phyloP scores from a whole-genome alignment of 1,140 invertebrate genomes.

The Trachelipus rathkii region DNA sequence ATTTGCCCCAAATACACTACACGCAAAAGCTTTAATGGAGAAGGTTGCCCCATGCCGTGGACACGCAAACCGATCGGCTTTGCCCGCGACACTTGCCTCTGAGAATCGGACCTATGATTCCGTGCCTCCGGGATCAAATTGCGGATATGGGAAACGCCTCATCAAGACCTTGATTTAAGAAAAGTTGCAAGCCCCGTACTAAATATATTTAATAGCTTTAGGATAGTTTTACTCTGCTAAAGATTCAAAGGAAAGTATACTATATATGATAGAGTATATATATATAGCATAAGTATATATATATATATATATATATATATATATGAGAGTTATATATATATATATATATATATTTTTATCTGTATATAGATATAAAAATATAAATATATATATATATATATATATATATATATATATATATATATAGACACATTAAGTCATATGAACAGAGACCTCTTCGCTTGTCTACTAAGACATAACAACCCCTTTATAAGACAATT shows the following conservation, averaged over 20 bases:
- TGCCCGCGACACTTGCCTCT: not conserved
- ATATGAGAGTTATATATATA: not conserved
- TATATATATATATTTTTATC: not conserved
- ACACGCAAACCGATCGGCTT: not conserved
- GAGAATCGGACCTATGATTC: not conserved
- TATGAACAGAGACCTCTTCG: too few relatives aligned
- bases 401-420: constrained; percentile 10
- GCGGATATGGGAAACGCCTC: not conserved
- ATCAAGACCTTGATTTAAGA: not conserved
- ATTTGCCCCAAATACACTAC: constrained; percentile 6
- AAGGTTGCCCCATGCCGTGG: not conserved
- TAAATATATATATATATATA: constrained; percentile 5
- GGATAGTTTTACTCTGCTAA: not conserved
- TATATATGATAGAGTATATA: constrained; percentile 15
- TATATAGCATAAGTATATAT: not conserved
- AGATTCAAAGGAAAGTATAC: not conserved
- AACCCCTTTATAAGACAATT: too few relatives aligned
- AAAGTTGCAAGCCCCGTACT: not conserved
- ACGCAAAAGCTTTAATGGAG: constrained; percentile 3
- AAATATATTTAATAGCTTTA: too few relatives aligned
- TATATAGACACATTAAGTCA: too few relatives aligned
- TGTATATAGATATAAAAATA: not conserved
- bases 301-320: not conserved
- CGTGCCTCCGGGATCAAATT: constrained; percentile 1
- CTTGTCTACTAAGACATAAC: too few relatives aligned